Conservation (phyloP, 2,888 invertebrate species). For the Gari tellinella region DNA sequence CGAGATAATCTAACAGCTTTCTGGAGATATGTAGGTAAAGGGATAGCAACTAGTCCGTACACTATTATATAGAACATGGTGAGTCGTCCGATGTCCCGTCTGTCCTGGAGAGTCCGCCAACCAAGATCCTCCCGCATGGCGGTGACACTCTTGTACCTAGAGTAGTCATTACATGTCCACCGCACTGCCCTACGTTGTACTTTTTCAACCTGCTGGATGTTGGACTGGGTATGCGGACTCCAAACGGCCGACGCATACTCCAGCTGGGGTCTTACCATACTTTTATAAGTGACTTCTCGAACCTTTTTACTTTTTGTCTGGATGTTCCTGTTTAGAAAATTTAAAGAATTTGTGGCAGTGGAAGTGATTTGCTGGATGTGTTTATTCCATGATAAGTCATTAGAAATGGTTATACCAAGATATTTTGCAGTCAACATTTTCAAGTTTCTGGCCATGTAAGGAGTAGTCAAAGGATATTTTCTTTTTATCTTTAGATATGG, state of each 20-base stretch:
- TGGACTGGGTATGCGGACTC: not conserved
- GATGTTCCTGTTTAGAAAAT: conserved; percentile 15
- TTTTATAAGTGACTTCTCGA: conserved; percentile 5
- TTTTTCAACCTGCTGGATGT: conserved; percentile 4
- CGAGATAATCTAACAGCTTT: not conserved
- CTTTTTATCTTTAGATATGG: conserved; percentile 18
- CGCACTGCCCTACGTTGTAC: conserved; percentile 14
- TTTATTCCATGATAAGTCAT: conserved; percentile 16
- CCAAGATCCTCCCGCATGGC: conserved; percentile 5
- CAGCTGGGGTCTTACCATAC: conserved; percentile 14
- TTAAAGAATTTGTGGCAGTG: conserved; percentile 9
- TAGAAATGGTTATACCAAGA: conserved; percentile 27
- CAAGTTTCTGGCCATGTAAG: conserved; percentile 12
- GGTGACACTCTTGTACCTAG: conserved; percentile 1
- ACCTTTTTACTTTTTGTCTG: conserved; percentile 3
- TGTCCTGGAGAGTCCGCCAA: conserved; percentile 10
- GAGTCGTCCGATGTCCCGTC: conserved; percentile 4
- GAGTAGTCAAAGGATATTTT: not conserved
- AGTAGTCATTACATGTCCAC: conserved; percentile 7
- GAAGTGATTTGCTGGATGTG: conserved; percentile 12
- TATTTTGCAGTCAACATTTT: conserved; percentile 16
- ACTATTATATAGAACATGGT: conserved; percentile 11
- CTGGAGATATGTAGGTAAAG: conserved; percentile 6
- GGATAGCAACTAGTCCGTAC: conserved; percentile 6
- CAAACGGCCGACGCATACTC: conserved; percentile 11